Conservation (phyloP, 2,113 vertebrate genomes). For the Perca schrenkii region DNA sequence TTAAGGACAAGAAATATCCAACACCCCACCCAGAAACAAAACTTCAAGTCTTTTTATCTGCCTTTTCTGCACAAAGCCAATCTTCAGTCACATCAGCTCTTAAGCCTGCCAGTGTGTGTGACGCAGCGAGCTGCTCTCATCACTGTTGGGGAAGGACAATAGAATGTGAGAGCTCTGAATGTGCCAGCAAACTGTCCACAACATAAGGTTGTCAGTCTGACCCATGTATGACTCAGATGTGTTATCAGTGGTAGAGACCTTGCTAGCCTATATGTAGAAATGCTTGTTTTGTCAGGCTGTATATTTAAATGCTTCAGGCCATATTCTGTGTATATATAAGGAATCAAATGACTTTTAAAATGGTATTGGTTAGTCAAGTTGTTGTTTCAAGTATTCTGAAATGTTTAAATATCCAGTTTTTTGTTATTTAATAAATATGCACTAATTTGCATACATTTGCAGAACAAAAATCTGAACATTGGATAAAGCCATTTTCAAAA, state of each 20-base stretch:
- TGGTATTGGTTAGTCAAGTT: not conserved
- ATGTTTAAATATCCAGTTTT: too few species aligned
- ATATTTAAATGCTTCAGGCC: not conserved
- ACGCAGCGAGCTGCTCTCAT: slow-evolving; percentile 25
- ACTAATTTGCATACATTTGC: too few species aligned
- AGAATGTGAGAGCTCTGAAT: slow-evolving; percentile 6
- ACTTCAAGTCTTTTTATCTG: not conserved
- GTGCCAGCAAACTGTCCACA: too few species aligned
- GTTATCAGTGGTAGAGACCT: not conserved
- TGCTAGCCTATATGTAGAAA: not conserved
- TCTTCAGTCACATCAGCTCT: slow-evolving; percentile 33
- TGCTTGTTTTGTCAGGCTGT: not conserved
- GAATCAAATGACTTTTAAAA: not conserved
- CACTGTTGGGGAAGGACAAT: slow-evolving; percentile 7
- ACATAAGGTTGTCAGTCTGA: too few species aligned
- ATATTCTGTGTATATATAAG: not conserved
- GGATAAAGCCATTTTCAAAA: too few species aligned
- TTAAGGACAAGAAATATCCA: slow-evolving; percentile 28
- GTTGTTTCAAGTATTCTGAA: not conserved
- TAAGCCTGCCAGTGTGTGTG: slow-evolving; percentile 9
- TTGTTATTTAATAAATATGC: too few species aligned
- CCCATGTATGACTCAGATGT: slow-evolving; percentile 1
- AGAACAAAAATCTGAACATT: too few species aligned
- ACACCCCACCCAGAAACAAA: not conserved
- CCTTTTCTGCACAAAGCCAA: slow-evolving; percentile 3